Evolutionary conservation across 2,888 invertebrate genomes (phyloP).

Genomic region (Eristalis pertinax): DNA sequence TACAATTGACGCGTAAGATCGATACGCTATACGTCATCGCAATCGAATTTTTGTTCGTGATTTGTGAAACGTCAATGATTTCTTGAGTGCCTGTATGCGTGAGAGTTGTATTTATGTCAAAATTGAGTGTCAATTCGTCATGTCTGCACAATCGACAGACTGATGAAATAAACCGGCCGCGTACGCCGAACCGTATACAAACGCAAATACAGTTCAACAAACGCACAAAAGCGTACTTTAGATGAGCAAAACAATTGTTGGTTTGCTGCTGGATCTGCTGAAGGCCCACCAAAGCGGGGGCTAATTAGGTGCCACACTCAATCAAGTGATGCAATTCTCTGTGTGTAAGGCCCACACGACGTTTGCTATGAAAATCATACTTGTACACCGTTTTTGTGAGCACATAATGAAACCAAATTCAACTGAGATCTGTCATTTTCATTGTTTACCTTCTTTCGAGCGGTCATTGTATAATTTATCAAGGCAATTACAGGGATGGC

Average conservation of each 20-base stretch:
- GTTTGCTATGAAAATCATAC: neutral
- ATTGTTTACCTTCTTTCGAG: conserved; percentile 17
- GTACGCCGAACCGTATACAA: neutral
- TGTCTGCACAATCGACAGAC: conserved; percentile 5
- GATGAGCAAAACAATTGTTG: neutral
- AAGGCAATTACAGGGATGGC: conserved; percentile 32
- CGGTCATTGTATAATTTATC: conserved; percentile 41
- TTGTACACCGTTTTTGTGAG: neutral
- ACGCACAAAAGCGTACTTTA: conserved; percentile 36
- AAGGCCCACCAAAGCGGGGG: conserved; percentile 18
- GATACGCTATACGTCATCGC: conserved; percentile 31
- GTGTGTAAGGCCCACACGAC: neutral
- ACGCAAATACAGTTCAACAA: conserved; percentile 43
- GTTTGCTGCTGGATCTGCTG: neutral
- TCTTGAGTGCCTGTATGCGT: neutral
- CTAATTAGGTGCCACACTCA: conserved; percentile 20
- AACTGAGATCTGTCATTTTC: conserved; percentile 1
- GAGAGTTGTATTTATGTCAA: conserved; percentile 16
- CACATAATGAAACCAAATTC: conserved; percentile 12
- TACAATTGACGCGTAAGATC: conserved; percentile 16
- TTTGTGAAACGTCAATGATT: conserved; percentile 9
- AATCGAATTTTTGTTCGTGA: neutral
- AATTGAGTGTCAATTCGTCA: conserved; percentile 24
- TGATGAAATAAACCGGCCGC: conserved; percentile 9
- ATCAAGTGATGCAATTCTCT: conserved; percentile 42